phyloP scores from a whole-genome alignment of 2,113 vertebrate genomes.

The Pimephales promelas region DNA sequence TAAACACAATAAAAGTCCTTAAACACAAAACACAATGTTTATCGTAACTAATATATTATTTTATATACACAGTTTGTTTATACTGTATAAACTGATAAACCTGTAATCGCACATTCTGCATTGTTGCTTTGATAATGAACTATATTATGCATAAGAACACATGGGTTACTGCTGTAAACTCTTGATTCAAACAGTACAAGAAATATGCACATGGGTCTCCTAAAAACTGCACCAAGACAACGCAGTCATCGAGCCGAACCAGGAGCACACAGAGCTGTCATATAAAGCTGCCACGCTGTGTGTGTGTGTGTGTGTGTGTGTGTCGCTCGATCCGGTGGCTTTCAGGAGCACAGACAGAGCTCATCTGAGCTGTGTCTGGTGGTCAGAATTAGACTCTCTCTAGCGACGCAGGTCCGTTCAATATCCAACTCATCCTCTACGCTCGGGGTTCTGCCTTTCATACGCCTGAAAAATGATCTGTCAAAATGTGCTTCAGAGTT shows the following conservation, averaged over 20 bases:
- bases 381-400: constrained; percentile 45
- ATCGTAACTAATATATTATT: too few relatives aligned
- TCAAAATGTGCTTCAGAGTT: constrained; percentile 55
- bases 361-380: constrained; percentile 19
- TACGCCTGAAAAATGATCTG: constrained; percentile 61
- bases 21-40: too few relatives aligned
- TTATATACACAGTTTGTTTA: too few relatives aligned
- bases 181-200: background rate
- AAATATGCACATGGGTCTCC: background rate
- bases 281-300: background rate
- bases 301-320: constrained; percentile 34
- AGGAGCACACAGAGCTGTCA: constrained; percentile 16
- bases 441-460: constrained; percentile 62
- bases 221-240: background rate
- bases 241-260: background rate
- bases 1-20: too few relatives aligned
- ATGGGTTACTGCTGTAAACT: background rate
- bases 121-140: too few relatives aligned
- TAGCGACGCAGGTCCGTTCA: constrained; percentile 43
- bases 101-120: too few relatives aligned
- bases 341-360: constrained; percentile 15
- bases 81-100: too few relatives aligned
- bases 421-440: constrained; percentile 53
- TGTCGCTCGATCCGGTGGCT: background rate
- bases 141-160: background rate